phyloP scores from a whole-genome alignment of 2,888 invertebrate genomes.

The Drosophila austrosaltans region DNA sequence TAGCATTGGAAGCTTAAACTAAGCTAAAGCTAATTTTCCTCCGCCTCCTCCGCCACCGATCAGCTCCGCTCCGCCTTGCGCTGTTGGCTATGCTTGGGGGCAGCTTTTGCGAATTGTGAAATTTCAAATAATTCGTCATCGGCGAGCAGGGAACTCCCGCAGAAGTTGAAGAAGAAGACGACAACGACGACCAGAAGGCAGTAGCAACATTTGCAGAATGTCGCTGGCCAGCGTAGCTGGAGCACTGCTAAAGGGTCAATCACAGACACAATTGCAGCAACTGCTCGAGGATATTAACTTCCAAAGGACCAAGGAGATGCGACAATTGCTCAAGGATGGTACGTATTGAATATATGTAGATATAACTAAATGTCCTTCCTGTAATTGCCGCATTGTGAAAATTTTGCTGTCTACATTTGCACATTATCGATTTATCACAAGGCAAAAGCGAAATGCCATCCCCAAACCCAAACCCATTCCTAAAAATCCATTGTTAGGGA shows the following conservation, averaged over 20 bases:
- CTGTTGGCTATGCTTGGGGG: slow-evolving; percentile 22
- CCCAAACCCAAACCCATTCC: slow-evolving; percentile 37
- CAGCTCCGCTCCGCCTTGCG: neutral
- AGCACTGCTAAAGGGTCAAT: slow-evolving; percentile 76
- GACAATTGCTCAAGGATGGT: slow-evolving; percentile 95
- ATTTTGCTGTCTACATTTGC: slow-evolving; percentile 78
- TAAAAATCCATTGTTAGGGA: slow-evolving; percentile 23
- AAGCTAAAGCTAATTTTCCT: slow-evolving; percentile 9
- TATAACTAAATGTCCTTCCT: neutral
- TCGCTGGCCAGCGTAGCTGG: slow-evolving; percentile 82
- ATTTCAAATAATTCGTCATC: slow-evolving; percentile 51
- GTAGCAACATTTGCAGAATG: slow-evolving; percentile 57
- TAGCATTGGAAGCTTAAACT: slow-evolving; percentile 6
- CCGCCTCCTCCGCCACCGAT: too few relatives aligned
- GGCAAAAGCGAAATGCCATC: slow-evolving; percentile 42
- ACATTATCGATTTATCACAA: slow-evolving; percentile 78
- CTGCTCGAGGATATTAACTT: slow-evolving; percentile 95
- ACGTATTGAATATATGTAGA: slow-evolving; percentile 59
- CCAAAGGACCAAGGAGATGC: slow-evolving; percentile 95
- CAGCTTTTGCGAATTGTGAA: slow-evolving; percentile 51
- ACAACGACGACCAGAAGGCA: slow-evolving; percentile 6
- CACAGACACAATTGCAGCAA: slow-evolving; percentile 90
- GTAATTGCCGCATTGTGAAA: slow-evolving; percentile 9
- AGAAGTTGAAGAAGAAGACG: slow-evolving; percentile 4
- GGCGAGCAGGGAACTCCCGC: slow-evolving; percentile 19